phyloP scores from a whole-genome alignment of 2,113 vertebrate species.

The Phaethornis superciliosus region DNA sequence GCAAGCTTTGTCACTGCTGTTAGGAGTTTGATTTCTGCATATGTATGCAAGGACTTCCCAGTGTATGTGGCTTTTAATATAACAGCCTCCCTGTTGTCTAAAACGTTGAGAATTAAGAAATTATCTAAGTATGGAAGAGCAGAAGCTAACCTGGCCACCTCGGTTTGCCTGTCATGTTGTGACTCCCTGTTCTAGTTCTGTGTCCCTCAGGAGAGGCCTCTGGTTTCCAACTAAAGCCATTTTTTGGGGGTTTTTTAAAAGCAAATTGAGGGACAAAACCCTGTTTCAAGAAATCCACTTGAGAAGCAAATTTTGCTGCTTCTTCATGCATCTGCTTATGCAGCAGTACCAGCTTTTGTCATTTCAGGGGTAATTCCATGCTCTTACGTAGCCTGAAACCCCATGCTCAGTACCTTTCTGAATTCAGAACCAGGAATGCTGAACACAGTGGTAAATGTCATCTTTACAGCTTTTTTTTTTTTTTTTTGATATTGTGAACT shows the following conservation, averaged over 20 bases:
- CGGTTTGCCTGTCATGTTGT: background rate
- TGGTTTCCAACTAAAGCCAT: background rate
- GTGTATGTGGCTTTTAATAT: background rate
- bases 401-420: background rate
- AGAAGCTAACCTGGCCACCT: background rate
- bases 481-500: background rate
- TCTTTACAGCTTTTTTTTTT: background rate
- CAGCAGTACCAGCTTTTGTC: fast-evolving
- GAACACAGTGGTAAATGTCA: background rate
- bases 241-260: background rate
- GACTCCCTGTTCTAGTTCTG: background rate
- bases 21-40: constrained; percentile 43
- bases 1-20: constrained; percentile 13
- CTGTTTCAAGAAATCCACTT: background rate
- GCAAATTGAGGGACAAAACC: background rate
- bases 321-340: background rate
- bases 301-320: background rate
- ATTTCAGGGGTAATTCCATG: background rate
- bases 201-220: background rate
- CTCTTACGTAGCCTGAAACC: fast-evolving
- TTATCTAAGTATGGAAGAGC: background rate
- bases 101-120: background rate
- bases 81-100: background rate
- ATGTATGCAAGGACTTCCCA: background rate
- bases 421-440: background rate